Conservation (phyloP, 2,797 vertebrate genomes). For the Myoxocephalus aenaeus region DNA sequence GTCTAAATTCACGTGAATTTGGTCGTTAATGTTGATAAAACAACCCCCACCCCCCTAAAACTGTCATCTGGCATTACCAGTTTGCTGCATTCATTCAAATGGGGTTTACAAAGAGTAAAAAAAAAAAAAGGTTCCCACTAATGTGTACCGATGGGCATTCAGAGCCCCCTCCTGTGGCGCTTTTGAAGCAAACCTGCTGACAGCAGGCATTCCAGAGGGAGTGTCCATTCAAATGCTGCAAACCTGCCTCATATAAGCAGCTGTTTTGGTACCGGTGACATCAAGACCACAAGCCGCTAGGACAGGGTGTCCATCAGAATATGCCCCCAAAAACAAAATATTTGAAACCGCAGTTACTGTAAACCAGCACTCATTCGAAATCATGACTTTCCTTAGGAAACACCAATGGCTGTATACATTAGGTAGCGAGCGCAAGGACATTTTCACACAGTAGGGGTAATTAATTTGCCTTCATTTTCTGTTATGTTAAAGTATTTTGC, state of each 20-base stretch:
- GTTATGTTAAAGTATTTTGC: slow-evolving; percentile 5
- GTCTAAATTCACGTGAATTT: not conserved
- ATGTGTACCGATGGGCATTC: slow-evolving; percentile 47
- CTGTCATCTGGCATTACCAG: not conserved
- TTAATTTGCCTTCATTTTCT: slow-evolving; percentile 8
- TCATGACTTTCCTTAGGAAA: not conserved
- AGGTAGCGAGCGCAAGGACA: not conserved
- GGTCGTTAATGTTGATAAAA: not conserved
- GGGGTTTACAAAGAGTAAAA: not conserved
- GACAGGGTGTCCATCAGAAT: not conserved
- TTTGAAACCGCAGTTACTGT: not conserved
- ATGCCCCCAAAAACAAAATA: not conserved
- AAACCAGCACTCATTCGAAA: not conserved
- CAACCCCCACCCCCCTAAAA: not conserved
- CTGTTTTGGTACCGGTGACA: slow-evolving; percentile 42
- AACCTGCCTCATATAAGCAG: slow-evolving; percentile 63
- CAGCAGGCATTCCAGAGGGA: slow-evolving; percentile 71
- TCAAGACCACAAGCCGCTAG: slow-evolving; percentile 22
- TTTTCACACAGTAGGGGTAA: not conserved
- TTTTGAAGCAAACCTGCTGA: slow-evolving; percentile 74
- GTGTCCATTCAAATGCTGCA: slow-evolving; percentile 61
- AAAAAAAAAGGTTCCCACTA: too few species aligned
- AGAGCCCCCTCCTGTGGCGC: slow-evolving; percentile 53
- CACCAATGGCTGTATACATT: not conserved
- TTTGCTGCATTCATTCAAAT: slow-evolving; percentile 1